Evolutionary conservation across 2,797 vertebrate species (phyloP).

Genomic region (Enteromius anoplus): DNA sequence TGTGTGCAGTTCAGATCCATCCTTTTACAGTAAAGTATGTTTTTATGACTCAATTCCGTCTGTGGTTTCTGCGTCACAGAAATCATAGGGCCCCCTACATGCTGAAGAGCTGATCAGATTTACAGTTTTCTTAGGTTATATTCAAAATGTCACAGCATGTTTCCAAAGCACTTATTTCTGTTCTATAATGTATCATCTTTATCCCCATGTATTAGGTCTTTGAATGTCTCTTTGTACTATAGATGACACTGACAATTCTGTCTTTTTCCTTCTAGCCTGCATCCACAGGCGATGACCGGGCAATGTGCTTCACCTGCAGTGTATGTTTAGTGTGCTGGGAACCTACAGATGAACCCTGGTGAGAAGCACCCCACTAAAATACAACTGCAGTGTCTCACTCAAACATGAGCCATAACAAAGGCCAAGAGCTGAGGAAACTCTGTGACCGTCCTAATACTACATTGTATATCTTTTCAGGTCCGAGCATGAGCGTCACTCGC

Average conservation of each 20-base stretch:
- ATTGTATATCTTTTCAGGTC: slow-evolving; percentile 79
- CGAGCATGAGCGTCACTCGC: slow-evolving; percentile 98
- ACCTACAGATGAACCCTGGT: slow-evolving; percentile 99
- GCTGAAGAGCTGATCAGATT: background rate
- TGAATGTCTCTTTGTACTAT: background rate
- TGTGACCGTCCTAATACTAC: background rate
- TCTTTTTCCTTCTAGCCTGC: slow-evolving; percentile 81
- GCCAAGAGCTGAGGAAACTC: background rate
- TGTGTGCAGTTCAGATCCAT: too few species aligned
- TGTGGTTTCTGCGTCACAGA: too few species aligned
- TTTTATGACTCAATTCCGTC: too few species aligned
- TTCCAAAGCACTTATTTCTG: background rate
- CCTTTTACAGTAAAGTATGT: too few species aligned
- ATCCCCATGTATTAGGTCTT: background rate
- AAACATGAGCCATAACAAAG: background rate
- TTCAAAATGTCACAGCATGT: background rate
- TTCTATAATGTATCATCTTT: background rate
- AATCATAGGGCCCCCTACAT: too few species aligned
- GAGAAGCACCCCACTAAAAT: slow-evolving; percentile 46
- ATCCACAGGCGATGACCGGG: slow-evolving; percentile 96
- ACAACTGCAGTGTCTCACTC: background rate
- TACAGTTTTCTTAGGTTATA: background rate
- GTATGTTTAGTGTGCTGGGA: slow-evolving; percentile 99
- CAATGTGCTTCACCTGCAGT: slow-evolving; percentile 99
- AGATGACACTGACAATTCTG: background rate